These are phyloP conservation scores for Bovichtus variegatus DNA, from an alignment of 2,797 vertebrate genomes.

Conservation along the genomic window DNA sequence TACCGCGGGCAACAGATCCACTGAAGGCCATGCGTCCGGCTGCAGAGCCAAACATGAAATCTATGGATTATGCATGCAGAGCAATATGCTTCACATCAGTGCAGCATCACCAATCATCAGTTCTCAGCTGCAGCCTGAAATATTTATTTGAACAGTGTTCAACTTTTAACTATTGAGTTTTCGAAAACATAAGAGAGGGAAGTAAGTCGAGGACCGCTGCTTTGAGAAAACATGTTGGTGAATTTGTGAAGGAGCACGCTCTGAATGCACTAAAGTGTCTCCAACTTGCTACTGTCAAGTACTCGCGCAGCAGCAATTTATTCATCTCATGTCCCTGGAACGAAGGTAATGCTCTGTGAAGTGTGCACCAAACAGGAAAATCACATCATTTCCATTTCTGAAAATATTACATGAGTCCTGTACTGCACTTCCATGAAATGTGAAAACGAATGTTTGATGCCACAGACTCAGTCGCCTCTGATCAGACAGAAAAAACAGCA, in stretches of 20 bases:
- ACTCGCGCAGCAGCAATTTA: constrained; percentile 11
- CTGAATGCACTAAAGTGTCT: neutral
- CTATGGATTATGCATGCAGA: neutral
- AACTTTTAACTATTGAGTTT: constrained; percentile 21
- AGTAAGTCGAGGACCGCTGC: neutral
- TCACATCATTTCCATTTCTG: constrained; percentile 6
- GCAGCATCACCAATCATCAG: neutral
- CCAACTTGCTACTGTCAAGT: constrained; percentile 1
- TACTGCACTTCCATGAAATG: neutral
- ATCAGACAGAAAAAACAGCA: neutral
- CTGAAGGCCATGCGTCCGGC: neutral
- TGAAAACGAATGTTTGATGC: neutral
- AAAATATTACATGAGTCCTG: neutral
- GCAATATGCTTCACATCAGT: neutral
- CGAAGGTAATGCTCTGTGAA: constrained; percentile 34
- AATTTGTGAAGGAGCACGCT: neutral
- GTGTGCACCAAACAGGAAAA: constrained; percentile 1
- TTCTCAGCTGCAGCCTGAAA: constrained; percentile 29
- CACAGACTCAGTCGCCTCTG: neutral
- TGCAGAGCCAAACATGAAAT: neutral
- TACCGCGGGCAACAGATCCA: constrained; percentile 1
- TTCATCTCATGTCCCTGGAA: constrained; percentile 18
- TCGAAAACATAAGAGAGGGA: neutral
- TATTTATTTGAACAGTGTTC: constrained; percentile 21
- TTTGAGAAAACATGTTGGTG: neutral